Evolutionary conservation across 2,888 invertebrate genomes (phyloP).

Genomic region (Cloeon dipterum): DNA sequence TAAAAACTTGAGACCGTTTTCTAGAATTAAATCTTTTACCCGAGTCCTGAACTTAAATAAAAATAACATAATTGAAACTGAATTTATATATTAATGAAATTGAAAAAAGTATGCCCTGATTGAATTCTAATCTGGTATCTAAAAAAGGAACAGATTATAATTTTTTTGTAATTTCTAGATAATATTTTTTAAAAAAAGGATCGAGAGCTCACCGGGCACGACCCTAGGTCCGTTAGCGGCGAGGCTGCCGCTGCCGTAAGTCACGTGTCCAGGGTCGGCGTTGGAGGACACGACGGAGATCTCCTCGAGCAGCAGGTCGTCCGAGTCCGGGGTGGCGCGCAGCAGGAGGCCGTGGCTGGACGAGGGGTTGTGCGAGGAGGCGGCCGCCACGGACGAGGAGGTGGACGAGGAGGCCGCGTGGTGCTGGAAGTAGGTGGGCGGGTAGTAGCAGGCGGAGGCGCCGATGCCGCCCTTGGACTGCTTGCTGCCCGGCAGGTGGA

Average conservation of each 20-base stretch:
- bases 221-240: slow-evolving; percentile 34
- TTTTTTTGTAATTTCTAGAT: too few species aligned
- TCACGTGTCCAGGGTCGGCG: slow-evolving; percentile 26
- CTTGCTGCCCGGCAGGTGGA: not conserved
- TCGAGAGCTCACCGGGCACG: slow-evolving; percentile 31
- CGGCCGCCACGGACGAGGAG: not conserved
- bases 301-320: slow-evolving; percentile 27
- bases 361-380: too few species aligned
- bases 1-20: too few species aligned
- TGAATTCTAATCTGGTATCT: too few species aligned
- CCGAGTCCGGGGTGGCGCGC: slow-evolving; percentile 10
- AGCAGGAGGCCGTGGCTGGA: slow-evolving; percentile 18
- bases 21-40: too few species aligned
- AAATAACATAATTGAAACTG: too few species aligned
- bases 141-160: too few species aligned
- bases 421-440: not conserved
- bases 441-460: not conserved
- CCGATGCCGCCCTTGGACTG: not conserved
- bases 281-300: slow-evolving; percentile 38
- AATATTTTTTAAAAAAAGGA: too few species aligned
- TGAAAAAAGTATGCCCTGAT: too few species aligned
- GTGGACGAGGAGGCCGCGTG: not conserved
- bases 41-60: too few species aligned
- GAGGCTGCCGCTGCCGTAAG: slow-evolving; percentile 28
- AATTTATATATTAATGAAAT: too few species aligned